phyloP scores from a whole-genome alignment of 2,797 vertebrate genomes.

The Gallinago nigripennis region DNA sequence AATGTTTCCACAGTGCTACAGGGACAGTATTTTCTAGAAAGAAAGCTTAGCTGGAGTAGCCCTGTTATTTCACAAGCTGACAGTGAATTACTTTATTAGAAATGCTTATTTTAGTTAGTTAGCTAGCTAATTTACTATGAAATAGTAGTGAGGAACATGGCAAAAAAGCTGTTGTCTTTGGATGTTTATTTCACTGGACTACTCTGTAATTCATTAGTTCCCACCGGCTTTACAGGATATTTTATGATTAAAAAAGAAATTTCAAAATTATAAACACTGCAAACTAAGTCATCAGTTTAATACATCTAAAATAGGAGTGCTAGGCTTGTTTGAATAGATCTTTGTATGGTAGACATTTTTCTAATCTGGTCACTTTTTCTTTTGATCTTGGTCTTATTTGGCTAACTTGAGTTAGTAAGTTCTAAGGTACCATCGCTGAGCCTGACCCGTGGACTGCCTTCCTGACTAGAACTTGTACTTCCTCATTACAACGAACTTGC shows the following conservation, averaged over 20 bases:
- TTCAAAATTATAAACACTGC: neutral
- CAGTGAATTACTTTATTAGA: neutral
- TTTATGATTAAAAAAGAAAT: neutral
- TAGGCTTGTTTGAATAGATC: neutral
- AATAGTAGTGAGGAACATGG: neutral
- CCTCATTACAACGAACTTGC: neutral
- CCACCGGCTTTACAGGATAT: neutral
- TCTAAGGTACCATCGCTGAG: neutral
- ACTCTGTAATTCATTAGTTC: neutral
- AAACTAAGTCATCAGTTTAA: neutral
- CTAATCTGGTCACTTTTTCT: neutral
- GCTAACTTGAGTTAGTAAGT: neutral
- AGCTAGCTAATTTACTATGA: neutral
- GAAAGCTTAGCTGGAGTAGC: neutral
- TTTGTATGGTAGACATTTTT: neutral
- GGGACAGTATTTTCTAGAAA: neutral
- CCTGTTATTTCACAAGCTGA: neutral
- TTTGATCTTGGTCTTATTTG: neutral
- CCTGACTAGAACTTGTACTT: neutral
- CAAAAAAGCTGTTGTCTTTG: neutral
- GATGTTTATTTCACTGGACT: neutral
- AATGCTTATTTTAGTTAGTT: neutral
- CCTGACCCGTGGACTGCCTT: neutral
- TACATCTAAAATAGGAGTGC: neutral
- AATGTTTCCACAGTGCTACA: neutral